A percentile compares a stretch with the other conserved stretches of the same genome.
phyloP scores from a whole-genome alignment of 2,888 invertebrate species.

The Drosophila anomelani region DNA sequence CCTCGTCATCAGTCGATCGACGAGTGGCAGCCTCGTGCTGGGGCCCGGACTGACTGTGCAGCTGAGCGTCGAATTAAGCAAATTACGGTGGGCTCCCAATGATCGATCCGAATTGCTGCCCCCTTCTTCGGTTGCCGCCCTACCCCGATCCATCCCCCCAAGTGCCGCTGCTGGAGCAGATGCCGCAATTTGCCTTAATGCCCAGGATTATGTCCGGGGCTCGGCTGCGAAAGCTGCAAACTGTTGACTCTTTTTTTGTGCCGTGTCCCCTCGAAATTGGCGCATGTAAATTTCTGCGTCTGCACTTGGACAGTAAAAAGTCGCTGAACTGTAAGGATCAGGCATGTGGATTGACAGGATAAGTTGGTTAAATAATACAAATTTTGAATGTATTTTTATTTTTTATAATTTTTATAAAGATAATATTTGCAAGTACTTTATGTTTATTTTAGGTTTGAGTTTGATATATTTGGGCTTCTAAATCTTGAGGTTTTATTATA shows the following conservation, averaged over 20 bases:
- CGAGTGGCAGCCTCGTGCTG: constrained; percentile 80
- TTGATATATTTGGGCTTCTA: too few relatives aligned
- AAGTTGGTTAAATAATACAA: not conserved
- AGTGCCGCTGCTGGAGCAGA: constrained; percentile 24
- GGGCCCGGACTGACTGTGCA: constrained; percentile 33
- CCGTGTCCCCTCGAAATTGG: constrained; percentile 61
- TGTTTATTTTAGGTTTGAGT: not conserved
- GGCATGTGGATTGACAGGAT: constrained; percentile 28
- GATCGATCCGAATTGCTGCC: constrained; percentile 47
- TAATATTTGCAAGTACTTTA: not conserved
- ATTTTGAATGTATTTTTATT: not conserved
- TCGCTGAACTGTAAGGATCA: constrained; percentile 9
- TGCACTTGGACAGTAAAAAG: constrained; percentile 7
- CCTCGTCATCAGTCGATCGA: constrained; percentile 71
- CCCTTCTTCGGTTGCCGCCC: constrained; percentile 23
- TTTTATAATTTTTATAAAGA: not conserved
- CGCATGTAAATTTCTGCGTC: constrained; percentile 70
- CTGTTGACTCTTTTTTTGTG: constrained; percentile 72
- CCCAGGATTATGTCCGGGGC: constrained; percentile 67
- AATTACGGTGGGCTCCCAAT: constrained; percentile 74
- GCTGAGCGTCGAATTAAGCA: constrained; percentile 82
- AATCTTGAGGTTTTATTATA: too few relatives aligned
- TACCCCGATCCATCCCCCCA: constrained; percentile 12
- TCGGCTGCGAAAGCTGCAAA: constrained; percentile 61
- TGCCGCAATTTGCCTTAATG: constrained; percentile 75